Base-by-base conservation (phyloP, 2,888 invertebrate genomes). In the Lysandra bellargus region DNA sequence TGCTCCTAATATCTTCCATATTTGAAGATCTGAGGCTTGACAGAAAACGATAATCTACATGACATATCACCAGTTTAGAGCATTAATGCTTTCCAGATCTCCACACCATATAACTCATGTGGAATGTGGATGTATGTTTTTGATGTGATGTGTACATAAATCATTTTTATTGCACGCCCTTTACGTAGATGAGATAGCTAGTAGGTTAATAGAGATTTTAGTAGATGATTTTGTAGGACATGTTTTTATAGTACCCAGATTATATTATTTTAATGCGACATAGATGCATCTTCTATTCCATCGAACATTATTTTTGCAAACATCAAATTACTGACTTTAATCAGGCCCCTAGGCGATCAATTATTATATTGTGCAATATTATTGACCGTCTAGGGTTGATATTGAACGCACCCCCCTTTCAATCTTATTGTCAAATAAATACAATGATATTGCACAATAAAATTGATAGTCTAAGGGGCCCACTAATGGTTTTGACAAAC, bases 111-210 rank as follows among this genome's bases (percentile, higher is more conserved):
- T 69, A 69, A 33, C 33, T 69, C 33, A 69, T 69, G 30, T 33
- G 12, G 64, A 64, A 69, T 69, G 30, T 33, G 12, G 64, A 64
- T 64, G 69, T 33, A 69, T 69, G 69, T 69, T 69, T 69, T 69
- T 69, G 69, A 69, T 69, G 69, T 69, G 33, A 33, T 69, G 33
- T 69, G 69, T 33, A 23, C 69, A 37, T 69, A 69, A 69, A 69
- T 69, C 69, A 69, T 69, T 33, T 69, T 69, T 69, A 69, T 69
- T 37, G 14, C 69, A 69, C 33, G 33, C 69, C 69, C 69, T 33
- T 14, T 37, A 69, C 69, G 14, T 17, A 69, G 33, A 30, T 0
- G 64, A 7, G 61, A 61, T 61, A 61, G 6, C 61, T 17, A 5
- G 64, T 30, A 30, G 33, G 33, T 4, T 33, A 69, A 33, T 61